These are phyloP conservation scores for Symphodus melops DNA, from an alignment of 2,113 vertebrate genomes.

Conservation along the genomic window DNA sequence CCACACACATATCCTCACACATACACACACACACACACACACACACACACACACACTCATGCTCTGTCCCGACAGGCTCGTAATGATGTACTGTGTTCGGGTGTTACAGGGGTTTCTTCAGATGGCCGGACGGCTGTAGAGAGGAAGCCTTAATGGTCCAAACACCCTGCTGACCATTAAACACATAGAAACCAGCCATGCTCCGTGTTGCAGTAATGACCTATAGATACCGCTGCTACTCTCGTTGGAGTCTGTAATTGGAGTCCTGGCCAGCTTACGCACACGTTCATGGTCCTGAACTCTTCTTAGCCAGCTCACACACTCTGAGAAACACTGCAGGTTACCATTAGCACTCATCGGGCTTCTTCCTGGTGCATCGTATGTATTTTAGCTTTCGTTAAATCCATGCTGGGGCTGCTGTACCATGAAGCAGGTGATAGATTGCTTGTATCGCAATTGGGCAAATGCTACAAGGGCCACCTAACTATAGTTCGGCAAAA, in stretches of 20 bases:
- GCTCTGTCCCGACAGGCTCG: not conserved
- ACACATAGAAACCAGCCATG: slow-evolving; percentile 70
- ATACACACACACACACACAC: not conserved
- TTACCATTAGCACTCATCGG: slow-evolving; percentile 50
- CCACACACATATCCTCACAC: not conserved
- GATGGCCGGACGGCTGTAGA: slow-evolving; percentile 70
- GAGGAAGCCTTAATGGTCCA: slow-evolving; percentile 77
- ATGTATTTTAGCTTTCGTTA: slow-evolving; percentile 3
- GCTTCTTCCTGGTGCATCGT: slow-evolving; percentile 36
- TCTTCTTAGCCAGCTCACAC: slow-evolving; percentile 4
- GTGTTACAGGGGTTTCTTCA: slow-evolving; percentile 61
- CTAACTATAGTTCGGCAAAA: not conserved
- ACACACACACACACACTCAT: not conserved
- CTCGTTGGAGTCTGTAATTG: slow-evolving; percentile 73
- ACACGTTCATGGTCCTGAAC: slow-evolving; percentile 34
- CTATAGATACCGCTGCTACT: slow-evolving; percentile 70
- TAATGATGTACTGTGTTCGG: slow-evolving; percentile 66
- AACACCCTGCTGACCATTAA: slow-evolving; percentile 74
- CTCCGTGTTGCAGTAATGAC: slow-evolving; percentile 75
- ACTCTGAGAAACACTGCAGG: slow-evolving; percentile 32
- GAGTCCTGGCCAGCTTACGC: slow-evolving; percentile 32
- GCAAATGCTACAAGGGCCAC: not conserved
- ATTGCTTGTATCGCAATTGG: too few species aligned
- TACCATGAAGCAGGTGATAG: not conserved
- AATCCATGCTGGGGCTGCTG: slow-evolving; percentile 10